phyloP scores from a whole-genome alignment of 2,113 vertebrate species.

The Pogonocichla stellata region DNA sequence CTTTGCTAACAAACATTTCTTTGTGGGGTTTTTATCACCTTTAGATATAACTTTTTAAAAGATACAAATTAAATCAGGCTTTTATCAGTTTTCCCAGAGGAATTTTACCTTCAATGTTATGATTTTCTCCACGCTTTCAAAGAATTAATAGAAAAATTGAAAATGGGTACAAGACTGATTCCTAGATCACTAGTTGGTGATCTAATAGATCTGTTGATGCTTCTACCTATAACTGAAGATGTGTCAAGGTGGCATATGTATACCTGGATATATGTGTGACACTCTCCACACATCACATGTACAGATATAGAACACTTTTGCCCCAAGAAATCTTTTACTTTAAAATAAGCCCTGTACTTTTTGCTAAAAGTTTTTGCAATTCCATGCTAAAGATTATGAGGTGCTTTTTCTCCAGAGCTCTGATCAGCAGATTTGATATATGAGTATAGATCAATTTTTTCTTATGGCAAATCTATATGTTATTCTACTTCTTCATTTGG shows the following conservation, averaged over 20 bases:
- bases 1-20: slow-evolving; percentile 72
- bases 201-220: neutral
- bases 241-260: neutral
- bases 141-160: neutral
- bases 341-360: slow-evolving; percentile 1
- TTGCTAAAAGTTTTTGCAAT: slow-evolving; percentile 45
- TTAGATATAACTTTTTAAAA: slow-evolving; percentile 57
- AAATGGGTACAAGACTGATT: neutral
- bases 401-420: slow-evolving; percentile 66
- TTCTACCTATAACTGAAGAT: neutral
- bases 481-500: slow-evolving; percentile 84
- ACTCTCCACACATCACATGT: rapidly evolving
- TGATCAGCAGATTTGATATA: slow-evolving; percentile 88
- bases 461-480: slow-evolving; percentile 84
- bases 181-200: neutral
- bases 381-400: slow-evolving; percentile 56
- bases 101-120: slow-evolving; percentile 20
- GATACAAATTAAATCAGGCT: slow-evolving; percentile 66
- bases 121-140: slow-evolving; percentile 1
- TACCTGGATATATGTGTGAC: neutral
- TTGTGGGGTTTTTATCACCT: slow-evolving; percentile 50
- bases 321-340: neutral
- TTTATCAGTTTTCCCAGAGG: slow-evolving; percentile 61
- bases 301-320: neutral
- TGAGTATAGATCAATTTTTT: slow-evolving; percentile 82